These are phyloP conservation scores for Gryllus bimaculatus DNA, from an alignment of 1,140 invertebrate genomes.

Conservation along the genomic window DNA sequence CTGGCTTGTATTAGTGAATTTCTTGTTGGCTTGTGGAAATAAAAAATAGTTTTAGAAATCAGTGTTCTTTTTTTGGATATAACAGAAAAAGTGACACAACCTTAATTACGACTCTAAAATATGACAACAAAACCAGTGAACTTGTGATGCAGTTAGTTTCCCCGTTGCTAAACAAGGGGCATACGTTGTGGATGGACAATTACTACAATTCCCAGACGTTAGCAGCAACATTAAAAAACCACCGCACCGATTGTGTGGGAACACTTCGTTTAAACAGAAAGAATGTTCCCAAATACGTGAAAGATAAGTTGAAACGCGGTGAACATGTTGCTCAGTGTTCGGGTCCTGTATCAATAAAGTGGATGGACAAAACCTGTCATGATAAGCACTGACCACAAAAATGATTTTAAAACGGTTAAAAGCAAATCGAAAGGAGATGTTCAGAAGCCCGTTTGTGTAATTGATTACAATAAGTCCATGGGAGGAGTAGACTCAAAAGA, in stretches of 20 bases:
- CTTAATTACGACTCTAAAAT: too few relatives aligned
- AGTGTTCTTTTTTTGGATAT: too few relatives aligned
- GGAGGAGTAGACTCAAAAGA: too few relatives aligned
- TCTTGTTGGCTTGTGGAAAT: too few relatives aligned
- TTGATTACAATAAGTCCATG: too few relatives aligned
- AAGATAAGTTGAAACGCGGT: neutral
- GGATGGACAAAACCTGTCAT: neutral
- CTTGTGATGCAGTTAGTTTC: neutral
- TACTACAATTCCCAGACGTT: neutral
- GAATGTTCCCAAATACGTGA: neutral
- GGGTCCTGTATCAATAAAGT: neutral
- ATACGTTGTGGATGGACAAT: neutral
- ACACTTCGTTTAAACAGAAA: neutral
- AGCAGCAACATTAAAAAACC: neutral
- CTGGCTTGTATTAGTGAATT: too few relatives aligned
- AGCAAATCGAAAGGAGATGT: neutral
- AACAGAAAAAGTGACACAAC: too few relatives aligned
- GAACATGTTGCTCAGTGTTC: neutral
- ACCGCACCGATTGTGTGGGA: neutral
- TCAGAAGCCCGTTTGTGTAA: too few relatives aligned
- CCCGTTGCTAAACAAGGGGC: neutral
- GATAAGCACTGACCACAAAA: neutral
- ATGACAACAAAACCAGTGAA: neutral
- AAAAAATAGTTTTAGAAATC: too few relatives aligned
- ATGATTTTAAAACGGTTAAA: neutral